Conservation (phyloP, 2,888 invertebrate genomes). For the Pheosia gnoma region DNA sequence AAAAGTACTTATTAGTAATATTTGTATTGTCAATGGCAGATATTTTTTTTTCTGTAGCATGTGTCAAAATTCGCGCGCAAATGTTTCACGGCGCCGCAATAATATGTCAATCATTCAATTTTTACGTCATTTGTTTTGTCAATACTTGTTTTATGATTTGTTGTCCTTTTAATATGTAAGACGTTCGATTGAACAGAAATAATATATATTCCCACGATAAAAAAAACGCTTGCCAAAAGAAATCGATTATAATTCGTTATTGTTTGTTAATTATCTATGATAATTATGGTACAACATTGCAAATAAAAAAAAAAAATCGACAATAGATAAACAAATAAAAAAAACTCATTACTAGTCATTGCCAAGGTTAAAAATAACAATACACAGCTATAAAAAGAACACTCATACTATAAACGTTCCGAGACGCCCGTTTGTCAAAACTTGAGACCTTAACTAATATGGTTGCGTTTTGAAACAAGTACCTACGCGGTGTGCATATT, state of each 20-base stretch:
- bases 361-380: conserved; percentile 4
- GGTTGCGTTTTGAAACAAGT: conserved; percentile 4
- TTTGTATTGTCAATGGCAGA: conserved; percentile 29
- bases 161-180: not conserved
- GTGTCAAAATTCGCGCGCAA: conserved; percentile 14
- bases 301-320: not conserved
- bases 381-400: not conserved
- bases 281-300: not conserved
- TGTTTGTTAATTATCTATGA: no score
- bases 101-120: conserved; percentile 37
- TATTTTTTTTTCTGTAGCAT: conserved; percentile 25
- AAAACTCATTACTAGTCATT: conserved; percentile 3
- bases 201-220: no score
- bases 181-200: no score
- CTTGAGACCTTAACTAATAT: not conserved
- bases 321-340: not conserved
- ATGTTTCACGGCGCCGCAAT: conserved; percentile 10
- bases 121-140: conserved; percentile 16
- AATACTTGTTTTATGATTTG: conserved; percentile 9
- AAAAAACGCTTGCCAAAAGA: no score
- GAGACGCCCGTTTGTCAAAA: conserved; percentile 3
- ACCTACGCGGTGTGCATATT: conserved; percentile 4
- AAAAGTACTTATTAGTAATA: not conserved
- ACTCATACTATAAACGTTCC: not conserved
- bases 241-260: not conserved